Percentiles rank a stretch among this genome's conserved stretches.
Evolutionary conservation across 2,797 vertebrate species (phyloP).

Genomic region (Tenualosa thibaudeaui): DNA sequence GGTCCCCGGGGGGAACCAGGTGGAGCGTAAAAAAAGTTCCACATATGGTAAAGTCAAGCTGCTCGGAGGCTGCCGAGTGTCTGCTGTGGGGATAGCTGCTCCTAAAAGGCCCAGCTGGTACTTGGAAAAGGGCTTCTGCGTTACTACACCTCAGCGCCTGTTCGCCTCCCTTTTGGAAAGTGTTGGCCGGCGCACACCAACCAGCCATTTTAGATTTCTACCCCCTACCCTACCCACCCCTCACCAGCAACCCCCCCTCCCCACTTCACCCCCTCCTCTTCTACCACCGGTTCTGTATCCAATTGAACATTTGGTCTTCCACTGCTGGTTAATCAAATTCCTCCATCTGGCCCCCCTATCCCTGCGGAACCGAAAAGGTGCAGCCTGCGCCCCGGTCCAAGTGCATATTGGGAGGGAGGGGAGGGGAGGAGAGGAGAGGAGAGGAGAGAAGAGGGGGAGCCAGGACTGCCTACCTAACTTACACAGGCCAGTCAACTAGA

Average conservation of each 20-base stretch:
- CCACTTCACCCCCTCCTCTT: slow-evolving; percentile 91
- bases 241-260: slow-evolving; percentile 84
- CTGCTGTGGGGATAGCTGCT: slow-evolving; percentile 97
- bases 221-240: slow-evolving; percentile 77
- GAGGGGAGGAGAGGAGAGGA: slow-evolving; percentile 67
- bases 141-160: slow-evolving; percentile 99
- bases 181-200: slow-evolving; percentile 93
- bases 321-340: slow-evolving; percentile 99
- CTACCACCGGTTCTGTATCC: slow-evolving; percentile 98
- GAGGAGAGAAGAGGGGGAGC: slow-evolving; percentile 77
- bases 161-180: slow-evolving; percentile 96
- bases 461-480: slow-evolving; percentile 92
- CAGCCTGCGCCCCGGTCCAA: slow-evolving; percentile 95
- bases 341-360: slow-evolving; percentile 97
- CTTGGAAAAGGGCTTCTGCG: slow-evolving; percentile 98
- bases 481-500: slow-evolving; percentile 88
- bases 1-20: slow-evolving; percentile 90
- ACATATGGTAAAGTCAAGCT: slow-evolving; percentile 99
- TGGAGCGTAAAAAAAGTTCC: slow-evolving; percentile 95
- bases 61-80: slow-evolving; percentile 97
- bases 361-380: slow-evolving; percentile 96
- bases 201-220: slow-evolving; percentile 99
- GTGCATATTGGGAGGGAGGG: slow-evolving; percentile 91
- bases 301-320: slow-evolving; percentile 99
- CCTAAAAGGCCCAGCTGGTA: slow-evolving; percentile 99